A percentile compares a stretch with the other conserved stretches of the same genome.
phyloP scores from a whole-genome alignment of 1,140 invertebrate species.

The Platorchestia sp. region DNA sequence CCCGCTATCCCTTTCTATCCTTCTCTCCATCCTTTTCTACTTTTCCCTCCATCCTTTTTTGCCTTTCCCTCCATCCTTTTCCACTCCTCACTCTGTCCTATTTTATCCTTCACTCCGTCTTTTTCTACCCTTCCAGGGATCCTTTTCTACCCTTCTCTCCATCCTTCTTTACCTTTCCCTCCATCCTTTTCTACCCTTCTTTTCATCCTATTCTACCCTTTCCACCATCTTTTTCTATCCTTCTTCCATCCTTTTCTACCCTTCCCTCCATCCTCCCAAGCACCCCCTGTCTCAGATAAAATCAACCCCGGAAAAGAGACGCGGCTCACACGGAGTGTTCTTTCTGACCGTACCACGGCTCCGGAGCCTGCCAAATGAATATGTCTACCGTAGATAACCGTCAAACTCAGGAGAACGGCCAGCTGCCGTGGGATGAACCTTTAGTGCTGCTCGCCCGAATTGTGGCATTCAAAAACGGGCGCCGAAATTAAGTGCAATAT shows the following conservation, averaged over 20 bases:
- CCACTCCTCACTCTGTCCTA: too few relatives aligned
- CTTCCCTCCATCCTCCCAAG: neutral
- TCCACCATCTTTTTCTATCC: neutral
- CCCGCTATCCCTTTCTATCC: neutral
- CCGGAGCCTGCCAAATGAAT: neutral
- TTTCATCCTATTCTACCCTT: neutral
- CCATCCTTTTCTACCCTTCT: too few relatives aligned
- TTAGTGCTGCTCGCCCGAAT: neutral
- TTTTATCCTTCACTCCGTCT: neutral
- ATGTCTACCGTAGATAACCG: neutral
- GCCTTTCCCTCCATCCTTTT: neutral
- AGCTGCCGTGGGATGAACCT: neutral
- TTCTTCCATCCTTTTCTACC: neutral
- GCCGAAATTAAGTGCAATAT: neutral
- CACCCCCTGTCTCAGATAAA: slow-evolving; percentile 15
- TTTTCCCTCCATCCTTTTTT: neutral
- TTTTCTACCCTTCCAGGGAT: too few relatives aligned
- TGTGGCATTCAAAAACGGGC: neutral
- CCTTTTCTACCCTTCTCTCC: neutral
- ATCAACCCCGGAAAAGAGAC: slow-evolving; percentile 44
- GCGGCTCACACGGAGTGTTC: neutral
- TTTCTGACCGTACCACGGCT: neutral
- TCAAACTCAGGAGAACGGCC: neutral
- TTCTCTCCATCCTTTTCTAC: neutral
- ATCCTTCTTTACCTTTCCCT: neutral